Conservation (phyloP, 2,797 vertebrate genomes). For the Catharus ustulatus region DNA sequence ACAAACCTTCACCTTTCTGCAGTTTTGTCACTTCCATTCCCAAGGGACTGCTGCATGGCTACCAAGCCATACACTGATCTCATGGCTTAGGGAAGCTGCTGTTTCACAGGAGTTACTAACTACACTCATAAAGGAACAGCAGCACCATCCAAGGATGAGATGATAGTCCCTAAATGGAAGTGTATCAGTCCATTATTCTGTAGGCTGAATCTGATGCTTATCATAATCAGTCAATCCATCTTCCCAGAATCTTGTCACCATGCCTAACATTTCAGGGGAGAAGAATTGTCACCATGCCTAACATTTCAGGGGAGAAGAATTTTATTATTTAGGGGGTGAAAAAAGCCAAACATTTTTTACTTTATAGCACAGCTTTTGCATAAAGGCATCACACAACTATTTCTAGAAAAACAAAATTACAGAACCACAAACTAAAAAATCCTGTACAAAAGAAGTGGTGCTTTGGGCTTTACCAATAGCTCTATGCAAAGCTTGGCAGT, state of each 20-base stretch:
- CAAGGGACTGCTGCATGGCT: not conserved
- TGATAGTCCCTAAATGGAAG: not conserved
- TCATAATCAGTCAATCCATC: not conserved
- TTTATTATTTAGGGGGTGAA: not conserved
- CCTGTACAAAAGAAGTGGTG: not conserved
- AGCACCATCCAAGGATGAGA: not conserved
- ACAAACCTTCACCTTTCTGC: not conserved
- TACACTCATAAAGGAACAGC: not conserved
- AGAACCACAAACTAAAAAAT: slow-evolving; percentile 4
- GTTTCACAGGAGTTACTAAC: not conserved
- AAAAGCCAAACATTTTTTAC: not conserved
- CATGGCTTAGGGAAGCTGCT: not conserved
- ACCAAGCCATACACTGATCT: not conserved
- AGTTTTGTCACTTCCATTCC: not conserved
- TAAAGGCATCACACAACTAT: slow-evolving; percentile 1
- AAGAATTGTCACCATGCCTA: not conserved
- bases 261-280: not conserved
- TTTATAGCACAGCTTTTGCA: slow-evolving; percentile 14
- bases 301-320: not conserved
- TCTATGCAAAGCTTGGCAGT: slow-evolving; percentile 59
- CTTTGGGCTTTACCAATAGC: not conserved
- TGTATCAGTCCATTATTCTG: not conserved
- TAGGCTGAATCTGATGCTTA: not conserved
- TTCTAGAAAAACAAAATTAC: not conserved
- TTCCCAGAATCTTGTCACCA: not conserved